These are phyloP conservation scores for Ophion slaviceki DNA, from an alignment of 2,888 invertebrate species.

Conservation along the genomic window DNA sequence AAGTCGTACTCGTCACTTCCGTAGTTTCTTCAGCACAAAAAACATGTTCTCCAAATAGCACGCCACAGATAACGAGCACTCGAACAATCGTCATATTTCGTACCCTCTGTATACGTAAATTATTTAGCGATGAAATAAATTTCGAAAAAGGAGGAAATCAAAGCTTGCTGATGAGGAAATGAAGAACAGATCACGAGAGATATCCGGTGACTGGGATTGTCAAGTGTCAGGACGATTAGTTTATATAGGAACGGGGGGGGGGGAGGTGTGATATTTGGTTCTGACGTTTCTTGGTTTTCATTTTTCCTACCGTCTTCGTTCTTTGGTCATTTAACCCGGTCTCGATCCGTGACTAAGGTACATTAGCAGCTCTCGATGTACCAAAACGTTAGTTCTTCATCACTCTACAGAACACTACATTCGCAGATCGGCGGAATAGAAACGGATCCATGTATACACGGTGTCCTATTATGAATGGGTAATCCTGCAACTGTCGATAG, in stretches of 20 bases:
- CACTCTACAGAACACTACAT: slow-evolving; percentile 69
- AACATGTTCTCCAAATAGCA: slow-evolving; percentile 72
- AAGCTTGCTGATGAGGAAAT: not conserved
- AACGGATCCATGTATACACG: slow-evolving; percentile 10
- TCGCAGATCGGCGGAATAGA: slow-evolving; percentile 70
- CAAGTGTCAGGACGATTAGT: slow-evolving; percentile 74
- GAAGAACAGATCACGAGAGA: slow-evolving; percentile 69
- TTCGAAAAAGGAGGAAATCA: not conserved
- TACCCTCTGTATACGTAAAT: not conserved
- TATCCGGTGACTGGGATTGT: slow-evolving; percentile 76
- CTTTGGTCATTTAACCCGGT: slow-evolving; percentile 77
- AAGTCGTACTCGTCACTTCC: slow-evolving; percentile 60
- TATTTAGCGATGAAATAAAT: not conserved
- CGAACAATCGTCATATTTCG: slow-evolving; percentile 71
- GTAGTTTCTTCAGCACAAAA: slow-evolving; percentile 68
- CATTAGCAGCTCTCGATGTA: slow-evolving; percentile 70
- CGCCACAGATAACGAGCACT: slow-evolving; percentile 64
- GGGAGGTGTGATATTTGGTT: slow-evolving; percentile 74
- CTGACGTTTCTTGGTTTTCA: slow-evolving; percentile 63
- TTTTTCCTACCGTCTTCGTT: slow-evolving; percentile 33
- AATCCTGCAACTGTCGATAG: too few relatives aligned
- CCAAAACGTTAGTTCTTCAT: slow-evolving; percentile 64
- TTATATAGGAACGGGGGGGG: slow-evolving; percentile 76
- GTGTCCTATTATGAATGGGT: not conserved
- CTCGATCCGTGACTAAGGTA: slow-evolving; percentile 81